These are phyloP conservation scores for Sphecodes monilicornis DNA, from an alignment of 2,888 invertebrate species.

Conservation along the genomic window DNA sequence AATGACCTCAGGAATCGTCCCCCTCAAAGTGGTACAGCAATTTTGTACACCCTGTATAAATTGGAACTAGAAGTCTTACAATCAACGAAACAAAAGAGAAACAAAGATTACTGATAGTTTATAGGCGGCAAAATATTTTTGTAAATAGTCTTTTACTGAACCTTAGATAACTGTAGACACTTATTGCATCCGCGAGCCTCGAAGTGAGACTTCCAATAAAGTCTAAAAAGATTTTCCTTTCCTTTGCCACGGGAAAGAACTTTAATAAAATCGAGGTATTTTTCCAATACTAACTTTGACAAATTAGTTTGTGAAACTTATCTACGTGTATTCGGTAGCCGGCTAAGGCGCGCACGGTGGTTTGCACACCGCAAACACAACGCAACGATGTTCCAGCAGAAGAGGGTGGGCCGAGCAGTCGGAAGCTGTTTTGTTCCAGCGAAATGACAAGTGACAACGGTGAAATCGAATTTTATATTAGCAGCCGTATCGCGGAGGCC, in stretches of 20 bases:
- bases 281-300: not conserved
- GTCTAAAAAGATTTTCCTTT: not conserved
- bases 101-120: no score
- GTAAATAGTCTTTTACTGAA: not conserved
- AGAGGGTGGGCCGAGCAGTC: not conserved
- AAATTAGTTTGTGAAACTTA: not conserved
- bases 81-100: not conserved
- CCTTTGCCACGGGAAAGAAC: not conserved
- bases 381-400: not conserved
- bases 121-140: not conserved
- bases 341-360: not conserved
- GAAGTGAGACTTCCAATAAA: not conserved
- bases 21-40: no score
- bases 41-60: no score
- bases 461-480: slow-evolving; percentile 51
- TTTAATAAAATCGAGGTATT: not conserved
- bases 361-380: not conserved
- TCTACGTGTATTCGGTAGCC: not conserved
- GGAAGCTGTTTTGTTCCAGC: slow-evolving; percentile 14
- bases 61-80: no score
- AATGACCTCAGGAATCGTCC: no score
- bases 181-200: no score
- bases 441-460: slow-evolving; percentile 49
- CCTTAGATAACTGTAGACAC: not conserved
- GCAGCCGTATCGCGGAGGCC: slow-evolving; percentile 32